These are phyloP conservation scores for Bubo bubo DNA, from an alignment of 2,113 vertebrate genomes.

Conservation along the genomic window DNA sequence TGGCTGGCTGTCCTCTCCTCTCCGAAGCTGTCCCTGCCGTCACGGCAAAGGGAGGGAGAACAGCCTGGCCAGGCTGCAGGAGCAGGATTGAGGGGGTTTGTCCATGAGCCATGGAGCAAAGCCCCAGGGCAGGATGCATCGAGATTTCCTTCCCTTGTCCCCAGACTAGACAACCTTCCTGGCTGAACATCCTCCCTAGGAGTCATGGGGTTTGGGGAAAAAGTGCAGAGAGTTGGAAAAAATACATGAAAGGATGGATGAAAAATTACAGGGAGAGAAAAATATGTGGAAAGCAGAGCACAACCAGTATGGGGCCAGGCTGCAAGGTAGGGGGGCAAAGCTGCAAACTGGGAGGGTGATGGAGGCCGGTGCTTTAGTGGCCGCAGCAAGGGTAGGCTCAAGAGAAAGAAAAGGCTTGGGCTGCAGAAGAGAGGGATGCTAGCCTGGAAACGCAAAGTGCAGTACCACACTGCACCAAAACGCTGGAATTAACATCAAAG, in stretches of 20 bases:
- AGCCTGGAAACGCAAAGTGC: conserved; percentile 40
- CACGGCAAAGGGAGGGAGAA: neutral
- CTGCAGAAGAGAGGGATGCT: neutral
- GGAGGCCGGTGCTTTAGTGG: neutral
- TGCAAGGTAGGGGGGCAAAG: neutral
- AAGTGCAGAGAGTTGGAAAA: neutral
- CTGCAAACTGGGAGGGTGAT: neutral
- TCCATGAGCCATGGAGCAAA: neutral
- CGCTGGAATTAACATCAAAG: conserved; percentile 74
- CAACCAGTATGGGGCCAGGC: neutral
- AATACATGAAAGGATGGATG: neutral
- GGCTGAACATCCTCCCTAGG: neutral
- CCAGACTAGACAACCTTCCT: neutral
- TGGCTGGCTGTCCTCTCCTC: neutral
- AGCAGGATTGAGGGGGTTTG: neutral
- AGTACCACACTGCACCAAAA: conserved; percentile 69
- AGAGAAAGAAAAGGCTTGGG: neutral
- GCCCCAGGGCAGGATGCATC: fast-evolving
- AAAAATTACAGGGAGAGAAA: neutral
- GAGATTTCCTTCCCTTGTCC: neutral
- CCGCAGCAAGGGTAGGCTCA: neutral
- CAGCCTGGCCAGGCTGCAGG: neutral
- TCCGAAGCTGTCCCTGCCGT: neutral
- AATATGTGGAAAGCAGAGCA: neutral
- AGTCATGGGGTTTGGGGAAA: neutral